Conservation (phyloP, 2,113 vertebrate species). For the Pristiophorus japonicus region DNA sequence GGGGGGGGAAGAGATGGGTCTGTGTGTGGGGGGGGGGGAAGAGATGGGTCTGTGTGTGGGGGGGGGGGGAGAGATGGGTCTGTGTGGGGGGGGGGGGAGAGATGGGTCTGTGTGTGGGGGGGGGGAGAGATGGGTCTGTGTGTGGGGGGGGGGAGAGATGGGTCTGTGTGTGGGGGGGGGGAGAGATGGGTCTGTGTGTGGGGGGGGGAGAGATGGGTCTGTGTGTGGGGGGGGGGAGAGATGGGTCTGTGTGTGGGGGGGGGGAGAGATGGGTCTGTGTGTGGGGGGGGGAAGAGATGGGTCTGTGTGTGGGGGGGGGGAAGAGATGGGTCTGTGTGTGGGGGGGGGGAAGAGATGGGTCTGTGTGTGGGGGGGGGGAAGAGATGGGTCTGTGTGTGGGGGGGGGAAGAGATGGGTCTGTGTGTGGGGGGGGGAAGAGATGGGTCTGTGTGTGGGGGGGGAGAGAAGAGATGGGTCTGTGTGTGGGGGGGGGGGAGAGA, state of each 20-base stretch:
- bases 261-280: constrained; percentile 73
- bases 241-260: too few relatives aligned
- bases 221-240: neutral
- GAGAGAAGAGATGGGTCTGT: too few relatives aligned
- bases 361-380: neutral
- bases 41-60: too few relatives aligned
- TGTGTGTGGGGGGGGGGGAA: neutral
- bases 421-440: constrained; percentile 51
- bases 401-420: constrained; percentile 59
- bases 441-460: constrained; percentile 44
- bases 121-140: too few relatives aligned
- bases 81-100: constrained; percentile 53
- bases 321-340: constrained; percentile 58
- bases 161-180: neutral
- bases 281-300: constrained; percentile 57
- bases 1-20: constrained; percentile 59
- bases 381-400: constrained; percentile 58
- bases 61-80: constrained; percentile 86
- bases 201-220: constrained; percentile 82
- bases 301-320: neutral
- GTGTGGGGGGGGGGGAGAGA: too few relatives aligned
- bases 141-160: too few relatives aligned
- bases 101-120: constrained; percentile 57
- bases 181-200: too few relatives aligned
- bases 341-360: constrained; percentile 58